These are phyloP conservation scores for Lucinisca nassula DNA, from an alignment of 2,888 invertebrate genomes.

Conservation along the genomic window DNA sequence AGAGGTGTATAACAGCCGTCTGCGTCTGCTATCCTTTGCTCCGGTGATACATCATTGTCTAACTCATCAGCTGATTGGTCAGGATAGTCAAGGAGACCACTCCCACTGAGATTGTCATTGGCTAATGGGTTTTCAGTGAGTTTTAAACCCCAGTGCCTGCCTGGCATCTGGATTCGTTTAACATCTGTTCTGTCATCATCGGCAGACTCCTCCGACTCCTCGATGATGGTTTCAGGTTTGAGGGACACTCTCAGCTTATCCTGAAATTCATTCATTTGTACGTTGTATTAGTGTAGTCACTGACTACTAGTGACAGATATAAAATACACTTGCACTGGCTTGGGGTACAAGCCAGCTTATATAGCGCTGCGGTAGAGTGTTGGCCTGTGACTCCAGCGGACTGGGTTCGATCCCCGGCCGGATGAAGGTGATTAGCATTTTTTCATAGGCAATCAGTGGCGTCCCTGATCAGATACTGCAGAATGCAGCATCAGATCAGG, in stretches of 20 bases:
- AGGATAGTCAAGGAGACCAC: conserved; percentile 59
- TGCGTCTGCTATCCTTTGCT: conserved; percentile 62
- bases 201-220: conserved; percentile 70
- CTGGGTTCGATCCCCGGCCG: too few species aligned
- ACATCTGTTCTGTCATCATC: conserved; percentile 74
- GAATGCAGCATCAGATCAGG: too few species aligned
- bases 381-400: too few species aligned
- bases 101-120: conserved; percentile 54
- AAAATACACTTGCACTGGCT: too few species aligned
- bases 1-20: conserved; percentile 66
- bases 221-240: conserved; percentile 68
- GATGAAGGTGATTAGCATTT: too few species aligned
- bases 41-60: conserved; percentile 59
- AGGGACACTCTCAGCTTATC: conserved; percentile 53
- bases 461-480: too few species aligned
- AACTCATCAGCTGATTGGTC: conserved; percentile 64
- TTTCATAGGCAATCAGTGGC: too few species aligned
- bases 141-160: conserved; percentile 31
- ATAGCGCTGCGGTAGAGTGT: too few species aligned
- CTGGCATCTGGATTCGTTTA: conserved; percentile 23
- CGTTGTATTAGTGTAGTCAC: too few species aligned
- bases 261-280: conserved; percentile 17
- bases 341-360: too few species aligned
- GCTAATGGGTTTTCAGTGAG: conserved; percentile 9
- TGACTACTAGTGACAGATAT: too few species aligned